Evolutionary conservation across 1,140 invertebrate genomes (phyloP), one percentile per base, ranked within the genome.

Genomic region (Drosophila busckii): DNA sequence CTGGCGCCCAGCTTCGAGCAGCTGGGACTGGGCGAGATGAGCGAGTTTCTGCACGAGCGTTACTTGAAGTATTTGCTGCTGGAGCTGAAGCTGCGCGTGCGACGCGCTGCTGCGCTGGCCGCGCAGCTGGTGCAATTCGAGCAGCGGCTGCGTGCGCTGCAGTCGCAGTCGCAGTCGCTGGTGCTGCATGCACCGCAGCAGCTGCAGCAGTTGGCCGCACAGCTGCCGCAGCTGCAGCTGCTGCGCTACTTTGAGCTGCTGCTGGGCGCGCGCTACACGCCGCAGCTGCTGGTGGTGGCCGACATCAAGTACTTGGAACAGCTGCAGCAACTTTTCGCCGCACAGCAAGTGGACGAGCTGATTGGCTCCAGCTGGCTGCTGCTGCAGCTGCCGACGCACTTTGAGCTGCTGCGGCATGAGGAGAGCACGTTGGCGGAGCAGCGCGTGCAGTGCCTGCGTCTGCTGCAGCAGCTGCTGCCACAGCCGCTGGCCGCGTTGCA

Each of bases 51-150:
- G 2, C 73, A 86, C 13, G 19, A 70, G 13, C 59, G 67, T 1
- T 86, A 86, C 4, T 44, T 86, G 7, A 86, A 86, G 15, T 17
- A 58, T 5, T 22, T 86, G 15, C 67, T 86, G 5, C 19, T 86
- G 4, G 84, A 84, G 25, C 9, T 86, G 58, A 62, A 68, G 0
- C n/a, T 86, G 3, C 55, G 75, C 0, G 80, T 86, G 13, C 54
- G 84, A 0, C 31, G 34, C 3, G 75, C 84, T 0, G 53, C 52
- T 0, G 1, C 17, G 0, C 40, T 83, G 41, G 80, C 80, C 29
- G 8, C 15, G 0, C 63, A 66, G 5, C 13, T 86, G 4, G 65
- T 84, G 0, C 19, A 23, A 0, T 86, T 86, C 15, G 84, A 86
- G 48, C 25, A 34, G 16, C 35, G 48, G 5, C 19, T 86, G n/a